phyloP scores from a whole-genome alignment of 2,113 vertebrate species.

The Heptranchias perlo region DNA sequence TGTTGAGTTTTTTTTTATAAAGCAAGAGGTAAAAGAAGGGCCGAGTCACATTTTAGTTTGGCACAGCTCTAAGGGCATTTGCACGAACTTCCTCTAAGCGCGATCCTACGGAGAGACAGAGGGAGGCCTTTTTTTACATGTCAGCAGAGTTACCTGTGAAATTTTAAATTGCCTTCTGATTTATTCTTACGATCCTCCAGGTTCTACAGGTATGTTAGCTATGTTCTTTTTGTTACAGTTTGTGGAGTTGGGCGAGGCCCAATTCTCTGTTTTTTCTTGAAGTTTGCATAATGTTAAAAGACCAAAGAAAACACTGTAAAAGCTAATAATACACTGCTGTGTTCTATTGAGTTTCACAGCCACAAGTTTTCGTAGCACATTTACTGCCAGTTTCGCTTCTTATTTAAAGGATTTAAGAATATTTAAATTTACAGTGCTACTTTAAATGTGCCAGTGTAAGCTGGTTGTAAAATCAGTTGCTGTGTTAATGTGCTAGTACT shows the following conservation, averaged over 20 bases:
- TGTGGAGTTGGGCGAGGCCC: conserved; percentile 18
- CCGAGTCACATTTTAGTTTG: conserved; percentile 63
- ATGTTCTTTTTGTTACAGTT: conserved; percentile 1
- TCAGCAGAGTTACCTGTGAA: conserved; percentile 52
- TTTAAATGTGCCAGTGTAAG: not conserved
- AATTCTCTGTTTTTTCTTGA: not conserved
- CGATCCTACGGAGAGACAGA: conserved; percentile 54
- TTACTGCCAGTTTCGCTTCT: not conserved
- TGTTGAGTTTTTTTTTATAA: conserved; percentile 68
- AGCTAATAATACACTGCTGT: not conserved
- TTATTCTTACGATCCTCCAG: conserved; percentile 46
- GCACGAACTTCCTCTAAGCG: conserved; percentile 55
- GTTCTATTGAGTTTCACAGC: not conserved
- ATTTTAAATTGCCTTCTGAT: conserved; percentile 52
- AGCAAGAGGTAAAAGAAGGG: conserved; percentile 51
- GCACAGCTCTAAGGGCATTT: conserved; percentile 67
- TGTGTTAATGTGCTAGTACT: not conserved
- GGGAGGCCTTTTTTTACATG: conserved; percentile 53
- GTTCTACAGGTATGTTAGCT: conserved; percentile 56
- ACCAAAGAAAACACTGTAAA: not conserved
- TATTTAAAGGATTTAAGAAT: not conserved
- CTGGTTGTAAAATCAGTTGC: conserved; percentile 15
- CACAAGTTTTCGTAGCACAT: not conserved
- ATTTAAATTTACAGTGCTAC: not conserved
- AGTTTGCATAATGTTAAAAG: not conserved